Base-by-base conservation (phyloP, 2,113 vertebrate species). In the Sinocyclocheilus maitianheensis region DNA sequence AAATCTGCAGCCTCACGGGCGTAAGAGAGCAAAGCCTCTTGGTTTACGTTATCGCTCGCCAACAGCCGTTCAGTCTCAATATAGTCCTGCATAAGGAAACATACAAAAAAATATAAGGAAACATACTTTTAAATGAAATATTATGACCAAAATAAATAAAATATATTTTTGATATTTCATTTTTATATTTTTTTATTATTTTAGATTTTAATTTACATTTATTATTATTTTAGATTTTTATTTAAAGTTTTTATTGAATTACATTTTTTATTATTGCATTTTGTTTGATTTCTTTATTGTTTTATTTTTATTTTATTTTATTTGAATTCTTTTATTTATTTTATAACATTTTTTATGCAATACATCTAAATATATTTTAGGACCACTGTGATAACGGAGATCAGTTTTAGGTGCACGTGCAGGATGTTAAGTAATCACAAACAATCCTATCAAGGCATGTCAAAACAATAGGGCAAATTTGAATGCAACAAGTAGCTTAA, bases 1-100 rank as follows among this genome's bases (percentile, higher is more conserved):
- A 99, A 99, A 92, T 99, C 97, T 0, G 97, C 98, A 0, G 98
- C 98, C 90, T 99, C 97, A 0, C 98, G 95, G 83, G 97, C 98
- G 0, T 99, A 99, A 26, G 97, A 97, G 18, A 96, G 95, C 90
- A 99, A 90, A 55, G 95, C 96, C 79, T 95, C 96, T 92, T 99
- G 97, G 91, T 97, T 95, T 87, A 99, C 97, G 0, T 99, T 99
- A 82, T 97, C 95, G 0, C 86, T 77, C 14, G 95, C 94, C 13
- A 99, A 95, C 43, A 99, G 95, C 76, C 95, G 91, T 90, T 99
- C 98, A 0, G 98, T 98, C 87, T 99, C 97, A 0, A 96, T 88
- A 77, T 94, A 95, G 90, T 99, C 98, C 98, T 99, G 93, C n/a
- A 55, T 2, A 30, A 30, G 30, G 30, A 2, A 26, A 26, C 26